Percentiles rank a stretch among this genome's conserved stretches.
These are phyloP conservation scores for Adelges cooleyi DNA, from an alignment of 1,140 invertebrate genomes.

Conservation along the genomic window DNA sequence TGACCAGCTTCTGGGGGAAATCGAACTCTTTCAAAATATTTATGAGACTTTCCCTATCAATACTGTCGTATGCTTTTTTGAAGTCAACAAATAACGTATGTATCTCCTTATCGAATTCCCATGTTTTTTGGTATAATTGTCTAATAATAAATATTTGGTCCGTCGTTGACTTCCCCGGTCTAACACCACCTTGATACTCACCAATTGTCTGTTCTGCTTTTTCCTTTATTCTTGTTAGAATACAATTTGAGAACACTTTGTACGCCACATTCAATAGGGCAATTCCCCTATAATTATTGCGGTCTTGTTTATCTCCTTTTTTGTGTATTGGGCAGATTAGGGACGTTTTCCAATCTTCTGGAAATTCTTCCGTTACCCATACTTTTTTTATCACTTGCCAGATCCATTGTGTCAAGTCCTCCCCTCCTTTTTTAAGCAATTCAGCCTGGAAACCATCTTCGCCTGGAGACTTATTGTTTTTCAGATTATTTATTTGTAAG, in stretches of 20 bases:
- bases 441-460: not conserved
- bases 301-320: conserved; percentile 34
- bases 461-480: not conserved
- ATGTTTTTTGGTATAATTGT: not conserved
- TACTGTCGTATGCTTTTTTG: not conserved
- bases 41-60: not conserved
- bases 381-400: not conserved
- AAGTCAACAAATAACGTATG: not conserved
- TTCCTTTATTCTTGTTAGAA: not conserved
- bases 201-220: not conserved
- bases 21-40: conserved; percentile 8
- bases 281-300: conserved; percentile 34
- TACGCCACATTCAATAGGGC: conserved; percentile 28
- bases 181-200: not conserved
- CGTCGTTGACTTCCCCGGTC: not conserved
- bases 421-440: not conserved
- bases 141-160: not conserved
- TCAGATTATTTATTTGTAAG: not conserved
- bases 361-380: not conserved
- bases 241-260: not conserved
- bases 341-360: conserved; percentile 31
- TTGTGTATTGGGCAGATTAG: conserved; percentile 33
- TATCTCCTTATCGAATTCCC: not conserved
- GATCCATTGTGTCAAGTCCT: not conserved
- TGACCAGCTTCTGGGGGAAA: not conserved